Conservation (phyloP, 2,797 vertebrate species). For the Gymnoscopelus microlampas region DNA sequence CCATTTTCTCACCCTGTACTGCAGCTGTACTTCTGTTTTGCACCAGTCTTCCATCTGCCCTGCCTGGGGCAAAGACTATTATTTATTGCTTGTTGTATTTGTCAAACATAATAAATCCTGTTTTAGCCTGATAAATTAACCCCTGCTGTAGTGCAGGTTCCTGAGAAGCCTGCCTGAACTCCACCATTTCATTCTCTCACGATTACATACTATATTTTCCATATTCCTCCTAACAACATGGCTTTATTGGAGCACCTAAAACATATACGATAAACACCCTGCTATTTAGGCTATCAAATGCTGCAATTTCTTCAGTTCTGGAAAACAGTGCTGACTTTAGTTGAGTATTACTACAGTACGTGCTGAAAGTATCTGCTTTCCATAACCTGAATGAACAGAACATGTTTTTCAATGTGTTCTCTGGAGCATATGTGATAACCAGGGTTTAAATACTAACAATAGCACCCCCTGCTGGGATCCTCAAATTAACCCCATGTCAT, state of each 20-base stretch:
- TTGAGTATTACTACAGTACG: too few relatives aligned
- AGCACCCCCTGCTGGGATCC: constrained; percentile 24
- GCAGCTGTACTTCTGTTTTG: not conserved
- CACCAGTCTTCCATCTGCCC: constrained; percentile 3
- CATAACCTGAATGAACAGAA: not conserved
- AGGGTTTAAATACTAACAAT: not conserved
- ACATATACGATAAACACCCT: not conserved
- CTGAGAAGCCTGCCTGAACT: constrained; percentile 22
- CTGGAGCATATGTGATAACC: too few relatives aligned
- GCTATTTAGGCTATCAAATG: not conserved
- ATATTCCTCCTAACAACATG: constrained; percentile 22
- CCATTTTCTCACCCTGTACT: not conserved
- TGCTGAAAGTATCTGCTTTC: not conserved
- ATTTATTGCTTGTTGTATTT: constrained; percentile 28
- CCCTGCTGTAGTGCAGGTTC: constrained; percentile 16
- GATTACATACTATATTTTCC: constrained; percentile 32
- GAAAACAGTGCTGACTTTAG: not conserved
- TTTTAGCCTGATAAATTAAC: constrained; percentile 47
- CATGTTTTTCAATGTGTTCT: not conserved
- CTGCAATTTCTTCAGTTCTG: not conserved
- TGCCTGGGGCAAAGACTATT: constrained; percentile 21
- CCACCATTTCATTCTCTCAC: constrained; percentile 35
- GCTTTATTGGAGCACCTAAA: constrained; percentile 1
- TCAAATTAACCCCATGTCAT: not conserved
- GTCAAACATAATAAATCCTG: constrained; percentile 28